These are phyloP conservation scores for Orbicella faveolata DNA, from an alignment of 64 coral and sea anemone species.

Conservation along the genomic window DNA sequence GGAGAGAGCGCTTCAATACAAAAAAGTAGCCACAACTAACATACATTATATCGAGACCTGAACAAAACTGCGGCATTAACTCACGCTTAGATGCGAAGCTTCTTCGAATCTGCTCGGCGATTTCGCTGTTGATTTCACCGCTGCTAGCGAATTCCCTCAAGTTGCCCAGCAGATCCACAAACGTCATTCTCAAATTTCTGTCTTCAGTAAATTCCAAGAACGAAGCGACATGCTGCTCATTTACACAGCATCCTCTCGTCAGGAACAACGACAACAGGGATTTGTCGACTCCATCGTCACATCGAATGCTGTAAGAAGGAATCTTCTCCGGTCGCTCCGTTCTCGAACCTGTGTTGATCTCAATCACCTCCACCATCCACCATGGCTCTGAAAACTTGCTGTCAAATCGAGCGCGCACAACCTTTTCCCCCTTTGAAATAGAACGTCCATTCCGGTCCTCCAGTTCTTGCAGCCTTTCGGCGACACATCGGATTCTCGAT, in stretches of 20 bases:
- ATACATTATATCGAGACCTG: too few relatives aligned
- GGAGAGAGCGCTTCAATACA: too few relatives aligned
- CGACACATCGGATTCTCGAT: not conserved
- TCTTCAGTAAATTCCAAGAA: slow-evolving; percentile 19
- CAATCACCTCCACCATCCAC: slow-evolving; percentile 18
- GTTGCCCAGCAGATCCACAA: not conserved
- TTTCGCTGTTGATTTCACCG: slow-evolving; percentile 6
- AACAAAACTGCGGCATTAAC: not conserved
- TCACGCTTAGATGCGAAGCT: slow-evolving; percentile 10
- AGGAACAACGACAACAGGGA: slow-evolving; percentile 34
- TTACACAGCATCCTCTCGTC: not conserved
- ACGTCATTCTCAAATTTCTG: slow-evolving; percentile 6
- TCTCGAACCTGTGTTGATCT: not conserved
- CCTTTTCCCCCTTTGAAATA: not conserved
- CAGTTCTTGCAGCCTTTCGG: not conserved
- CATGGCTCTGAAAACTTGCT: slow-evolving; percentile 2
- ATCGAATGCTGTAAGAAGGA: slow-evolving; percentile 23
- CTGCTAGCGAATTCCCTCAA: slow-evolving; percentile 6
- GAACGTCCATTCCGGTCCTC: not conserved
- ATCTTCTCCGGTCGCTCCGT: not conserved
- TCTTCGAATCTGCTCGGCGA: slow-evolving; percentile 6
- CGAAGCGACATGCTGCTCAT: slow-evolving; percentile 14
- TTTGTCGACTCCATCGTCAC: slow-evolving; percentile 29
- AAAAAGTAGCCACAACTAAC: too few relatives aligned
- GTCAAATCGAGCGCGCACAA: slow-evolving; percentile 28